Evolutionary conservation across 2,888 invertebrate species (phyloP).

Genomic region (Creontiades dilutus): DNA sequence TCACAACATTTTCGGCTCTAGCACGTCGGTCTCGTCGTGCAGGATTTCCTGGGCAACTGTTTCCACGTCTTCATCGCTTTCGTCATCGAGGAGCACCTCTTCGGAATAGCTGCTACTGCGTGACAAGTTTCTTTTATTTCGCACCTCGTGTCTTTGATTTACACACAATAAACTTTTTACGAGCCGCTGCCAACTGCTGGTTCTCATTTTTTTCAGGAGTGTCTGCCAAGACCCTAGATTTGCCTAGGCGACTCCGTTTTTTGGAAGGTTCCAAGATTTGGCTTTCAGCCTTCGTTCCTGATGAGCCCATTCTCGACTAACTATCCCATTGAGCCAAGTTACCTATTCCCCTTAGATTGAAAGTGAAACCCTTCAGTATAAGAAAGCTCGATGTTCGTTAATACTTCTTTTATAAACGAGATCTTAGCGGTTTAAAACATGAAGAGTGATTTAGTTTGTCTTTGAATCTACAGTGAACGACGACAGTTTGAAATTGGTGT

Average conservation of each 20-base stretch:
- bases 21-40: not conserved
- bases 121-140: not conserved
- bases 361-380: too few relatives aligned
- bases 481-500: too few relatives aligned
- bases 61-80: not conserved
- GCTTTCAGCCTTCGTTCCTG: too few relatives aligned
- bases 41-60: not conserved
- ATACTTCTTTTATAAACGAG: too few relatives aligned
- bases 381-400: too few relatives aligned
- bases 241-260: constrained; percentile 26
- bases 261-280: too few relatives aligned
- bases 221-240: constrained; percentile 1
- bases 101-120: constrained; percentile 14
- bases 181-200: constrained; percentile 15
- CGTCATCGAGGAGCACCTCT: not conserved
- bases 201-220: constrained; percentile 8
- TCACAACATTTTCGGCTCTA: not conserved
- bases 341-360: too few relatives aligned
- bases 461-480: too few relatives aligned
- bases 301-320: too few relatives aligned
- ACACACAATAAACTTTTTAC: not conserved
- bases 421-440: too few relatives aligned
- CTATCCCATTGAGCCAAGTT: too few relatives aligned
- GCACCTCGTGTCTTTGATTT: not conserved
- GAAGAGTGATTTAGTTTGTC: too few relatives aligned